Conservation (phyloP, 2,797 vertebrate species). For the Chiloscyllium punctatum region DNA sequence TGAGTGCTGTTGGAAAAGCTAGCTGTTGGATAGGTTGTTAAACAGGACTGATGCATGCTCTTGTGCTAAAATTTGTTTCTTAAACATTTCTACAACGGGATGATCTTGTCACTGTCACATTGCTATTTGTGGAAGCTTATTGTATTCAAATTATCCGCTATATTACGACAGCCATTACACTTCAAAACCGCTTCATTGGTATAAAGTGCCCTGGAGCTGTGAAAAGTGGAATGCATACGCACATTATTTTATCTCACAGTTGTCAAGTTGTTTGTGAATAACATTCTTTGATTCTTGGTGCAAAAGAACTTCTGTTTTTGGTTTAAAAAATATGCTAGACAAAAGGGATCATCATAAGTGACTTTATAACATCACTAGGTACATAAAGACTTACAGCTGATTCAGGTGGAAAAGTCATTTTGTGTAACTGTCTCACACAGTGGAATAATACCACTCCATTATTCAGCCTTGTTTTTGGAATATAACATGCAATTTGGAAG, state of each 20-base stretch:
- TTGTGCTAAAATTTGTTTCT: too few species aligned
- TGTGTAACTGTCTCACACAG: not conserved
- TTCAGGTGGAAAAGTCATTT: not conserved
- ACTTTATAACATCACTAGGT: not conserved
- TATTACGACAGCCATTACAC: not conserved
- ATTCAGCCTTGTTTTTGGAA: not conserved
- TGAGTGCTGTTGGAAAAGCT: too few species aligned
- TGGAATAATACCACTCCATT: not conserved
- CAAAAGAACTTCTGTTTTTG: not conserved
- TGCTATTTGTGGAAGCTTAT: too few species aligned
- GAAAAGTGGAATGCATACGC: not conserved
- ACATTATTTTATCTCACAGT: not conserved
- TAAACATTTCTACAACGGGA: too few species aligned
- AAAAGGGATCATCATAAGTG: not conserved
- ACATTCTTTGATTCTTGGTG: not conserved
- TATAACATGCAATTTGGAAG: not conserved
- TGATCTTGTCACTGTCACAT: too few species aligned
- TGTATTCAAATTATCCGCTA: not conserved
- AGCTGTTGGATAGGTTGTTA: too few species aligned
- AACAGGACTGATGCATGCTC: too few species aligned
- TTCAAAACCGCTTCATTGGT: not conserved
- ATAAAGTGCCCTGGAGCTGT: not conserved
- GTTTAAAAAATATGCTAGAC: not conserved
- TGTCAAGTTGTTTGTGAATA: not conserved
- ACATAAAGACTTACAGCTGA: not conserved